Conservation (phyloP, 2,888 invertebrate genomes). For the Augochlorella aurata region DNA sequence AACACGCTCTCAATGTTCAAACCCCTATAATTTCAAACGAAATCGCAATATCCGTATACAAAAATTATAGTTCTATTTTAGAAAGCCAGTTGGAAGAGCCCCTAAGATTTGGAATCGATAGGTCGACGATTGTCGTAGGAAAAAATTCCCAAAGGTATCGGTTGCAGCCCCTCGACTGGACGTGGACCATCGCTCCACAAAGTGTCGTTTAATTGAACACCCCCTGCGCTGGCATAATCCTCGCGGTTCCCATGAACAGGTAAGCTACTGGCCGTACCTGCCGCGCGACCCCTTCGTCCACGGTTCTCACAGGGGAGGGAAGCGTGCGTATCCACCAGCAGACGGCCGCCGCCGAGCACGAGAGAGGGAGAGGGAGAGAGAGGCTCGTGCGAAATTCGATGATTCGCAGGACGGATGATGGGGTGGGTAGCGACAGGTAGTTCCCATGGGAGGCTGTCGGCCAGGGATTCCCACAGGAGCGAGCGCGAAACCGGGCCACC, state of each 20-base stretch:
- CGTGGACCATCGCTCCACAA: neutral
- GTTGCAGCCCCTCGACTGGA: neutral
- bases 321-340: slow-evolving; percentile 36
- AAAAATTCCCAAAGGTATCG: neutral
- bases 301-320: slow-evolving; percentile 45
- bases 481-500: slow-evolving; percentile 59
- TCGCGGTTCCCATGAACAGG: slow-evolving; percentile 73
- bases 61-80: no score
- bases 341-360: neutral
- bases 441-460: slow-evolving; percentile 77
- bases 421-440: slow-evolving; percentile 75
- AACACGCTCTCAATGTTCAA: no score
- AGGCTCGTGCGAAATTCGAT: slow-evolving; percentile 74
- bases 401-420: slow-evolving; percentile 64
- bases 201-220: slow-evolving; percentile 33
- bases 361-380: slow-evolving; percentile 51
- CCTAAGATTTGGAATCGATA: neutral
- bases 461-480: slow-evolving; percentile 76
- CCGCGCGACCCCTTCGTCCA: slow-evolving; percentile 53
- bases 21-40: no score
- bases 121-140: neutral
- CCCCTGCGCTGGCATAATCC: slow-evolving; percentile 45
- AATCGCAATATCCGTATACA: no score
- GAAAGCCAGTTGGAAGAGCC: no score
- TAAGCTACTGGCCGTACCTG: slow-evolving; percentile 60